Conservation (phyloP, 2,888 invertebrate species). For the Chrysina gloriosa region DNA sequence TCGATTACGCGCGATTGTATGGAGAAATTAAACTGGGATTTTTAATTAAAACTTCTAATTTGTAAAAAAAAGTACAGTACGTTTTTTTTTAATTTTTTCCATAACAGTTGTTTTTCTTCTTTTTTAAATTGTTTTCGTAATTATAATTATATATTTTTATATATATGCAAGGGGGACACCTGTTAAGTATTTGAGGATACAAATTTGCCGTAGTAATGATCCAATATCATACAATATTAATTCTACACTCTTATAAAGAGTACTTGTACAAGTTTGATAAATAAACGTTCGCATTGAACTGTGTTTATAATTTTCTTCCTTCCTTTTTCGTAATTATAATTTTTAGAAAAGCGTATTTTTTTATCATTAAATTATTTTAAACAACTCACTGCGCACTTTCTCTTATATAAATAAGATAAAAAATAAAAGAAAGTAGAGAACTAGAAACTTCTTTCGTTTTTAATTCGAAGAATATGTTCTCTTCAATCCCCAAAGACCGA, state of each 20-base stretch:
- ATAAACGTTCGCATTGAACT: constrained; percentile 42
- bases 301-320: constrained; percentile 10
- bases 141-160: background rate
- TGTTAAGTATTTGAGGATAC: constrained; percentile 39
- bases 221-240: constrained; percentile 44
- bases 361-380: background rate
- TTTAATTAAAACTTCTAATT: constrained; percentile 4
- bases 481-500: too few relatives aligned
- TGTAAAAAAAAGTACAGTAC: constrained; percentile 17
- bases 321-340: constrained; percentile 22
- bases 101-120: constrained; percentile 14
- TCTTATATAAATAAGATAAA: constrained; percentile 27
- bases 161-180: background rate
- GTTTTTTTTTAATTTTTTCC: constrained; percentile 19
- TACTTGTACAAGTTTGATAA: constrained; percentile 46
- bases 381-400: constrained; percentile 29
- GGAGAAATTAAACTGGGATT: constrained; percentile 4
- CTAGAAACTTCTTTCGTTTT: constrained; percentile 7
- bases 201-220: constrained; percentile 42
- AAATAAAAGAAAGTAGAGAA: background rate
- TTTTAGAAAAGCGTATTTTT: constrained; percentile 25
- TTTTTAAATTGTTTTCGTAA: constrained; percentile 13
- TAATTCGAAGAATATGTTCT: constrained; percentile 34
- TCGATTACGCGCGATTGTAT: background rate
- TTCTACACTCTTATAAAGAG: constrained; percentile 55